These are phyloP conservation scores for Apus apus DNA, from an alignment of 2,113 vertebrate genomes.

Conservation along the genomic window DNA sequence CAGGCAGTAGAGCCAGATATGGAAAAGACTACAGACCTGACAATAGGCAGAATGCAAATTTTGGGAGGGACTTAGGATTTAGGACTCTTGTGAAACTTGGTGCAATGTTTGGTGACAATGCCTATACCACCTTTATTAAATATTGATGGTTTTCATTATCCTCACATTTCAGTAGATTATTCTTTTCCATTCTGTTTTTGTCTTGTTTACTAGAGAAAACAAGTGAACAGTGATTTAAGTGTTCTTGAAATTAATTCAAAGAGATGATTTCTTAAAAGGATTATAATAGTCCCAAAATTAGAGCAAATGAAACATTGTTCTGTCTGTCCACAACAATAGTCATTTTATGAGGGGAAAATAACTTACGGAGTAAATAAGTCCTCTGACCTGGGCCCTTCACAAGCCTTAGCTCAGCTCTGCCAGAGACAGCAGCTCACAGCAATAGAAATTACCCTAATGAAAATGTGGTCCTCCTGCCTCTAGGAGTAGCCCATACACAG, in stretches of 20 bases:
- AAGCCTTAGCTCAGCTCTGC: background rate
- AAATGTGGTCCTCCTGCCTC: background rate
- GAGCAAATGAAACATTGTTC: background rate
- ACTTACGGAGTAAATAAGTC: accelerated
- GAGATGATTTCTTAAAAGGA: background rate
- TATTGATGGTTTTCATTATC: background rate
- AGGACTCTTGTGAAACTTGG: background rate
- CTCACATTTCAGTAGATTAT: background rate
- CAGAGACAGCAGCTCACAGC: background rate
- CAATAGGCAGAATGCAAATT: background rate
- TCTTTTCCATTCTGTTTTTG: background rate
- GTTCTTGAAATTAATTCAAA: background rate
- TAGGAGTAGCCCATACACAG: background rate
- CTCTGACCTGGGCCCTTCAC: background rate
- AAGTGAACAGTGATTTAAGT: background rate
- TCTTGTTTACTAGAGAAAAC: background rate
- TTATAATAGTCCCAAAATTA: background rate
- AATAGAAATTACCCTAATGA: background rate
- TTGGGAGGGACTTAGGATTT: background rate
- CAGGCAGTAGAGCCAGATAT: background rate
- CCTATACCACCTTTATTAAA: background rate
- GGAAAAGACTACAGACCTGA: background rate
- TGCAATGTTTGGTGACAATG: background rate
- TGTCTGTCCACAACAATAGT: background rate
- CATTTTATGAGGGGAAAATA: background rate